Conservation (phyloP, 2,888 invertebrate genomes). For the Venustoraphidia nigricollis region DNA sequence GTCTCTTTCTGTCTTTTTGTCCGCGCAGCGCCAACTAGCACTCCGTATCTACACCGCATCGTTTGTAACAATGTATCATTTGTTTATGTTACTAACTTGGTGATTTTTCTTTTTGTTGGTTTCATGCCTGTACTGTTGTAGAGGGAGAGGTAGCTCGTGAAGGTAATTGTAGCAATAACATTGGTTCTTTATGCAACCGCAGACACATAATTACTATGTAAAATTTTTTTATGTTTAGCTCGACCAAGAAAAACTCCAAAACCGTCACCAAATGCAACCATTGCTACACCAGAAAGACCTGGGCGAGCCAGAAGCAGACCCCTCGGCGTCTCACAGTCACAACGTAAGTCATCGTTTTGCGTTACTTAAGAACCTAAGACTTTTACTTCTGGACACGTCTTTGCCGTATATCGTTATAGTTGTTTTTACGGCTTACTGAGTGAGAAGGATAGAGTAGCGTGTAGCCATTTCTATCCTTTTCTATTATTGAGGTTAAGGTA, state of each 20-base stretch:
- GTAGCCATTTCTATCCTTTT: no score
- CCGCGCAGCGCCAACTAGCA: no score
- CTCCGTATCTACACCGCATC: no score
- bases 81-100: slow-evolving; percentile 7
- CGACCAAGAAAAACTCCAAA: slow-evolving; percentile 41
- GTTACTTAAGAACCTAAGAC: no score
- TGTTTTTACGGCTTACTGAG: no score
- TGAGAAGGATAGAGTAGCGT: no score
- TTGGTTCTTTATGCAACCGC: background rate
- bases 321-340: slow-evolving; percentile 77
- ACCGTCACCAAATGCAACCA: slow-evolving; percentile 19
- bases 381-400: no score
- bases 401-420: no score
- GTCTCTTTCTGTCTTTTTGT: no score
- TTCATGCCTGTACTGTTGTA: slow-evolving; percentile 23
- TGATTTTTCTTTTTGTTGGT: slow-evolving; percentile 18
- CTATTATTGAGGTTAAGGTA: no score
- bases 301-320: slow-evolving; percentile 44
- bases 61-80: slow-evolving; percentile 3
- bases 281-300: slow-evolving; percentile 44
- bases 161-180: slow-evolving; percentile 31
- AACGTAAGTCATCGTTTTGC: slow-evolving; percentile 49
- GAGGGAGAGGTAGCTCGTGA: slow-evolving; percentile 49
- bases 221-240: slow-evolving; percentile 28
- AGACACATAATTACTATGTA: background rate